These are phyloP conservation scores for Alligator sinensis DNA, from an alignment of 2,113 vertebrate species.

Conservation along the genomic window DNA sequence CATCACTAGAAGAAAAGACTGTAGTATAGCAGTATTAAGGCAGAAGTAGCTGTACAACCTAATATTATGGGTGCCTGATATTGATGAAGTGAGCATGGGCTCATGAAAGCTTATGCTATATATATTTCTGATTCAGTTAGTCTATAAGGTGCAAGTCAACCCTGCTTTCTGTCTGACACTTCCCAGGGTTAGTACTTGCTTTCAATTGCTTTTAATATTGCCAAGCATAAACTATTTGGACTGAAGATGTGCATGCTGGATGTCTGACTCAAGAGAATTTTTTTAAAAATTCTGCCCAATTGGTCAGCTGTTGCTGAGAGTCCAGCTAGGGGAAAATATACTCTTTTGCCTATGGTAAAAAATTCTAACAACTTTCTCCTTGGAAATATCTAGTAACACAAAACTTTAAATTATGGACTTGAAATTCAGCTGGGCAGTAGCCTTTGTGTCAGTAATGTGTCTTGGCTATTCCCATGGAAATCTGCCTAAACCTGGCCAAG, in stretches of 20 bases:
- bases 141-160: neutral
- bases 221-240: neutral
- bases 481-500: neutral
- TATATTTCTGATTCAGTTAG: no score
- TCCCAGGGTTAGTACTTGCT: neutral
- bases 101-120: neutral
- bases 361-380: neutral
- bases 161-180: neutral
- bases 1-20: neutral
- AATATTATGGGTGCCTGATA: no score
- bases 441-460: neutral
- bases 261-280: neutral
- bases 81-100: no score
- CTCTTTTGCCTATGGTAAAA: neutral
- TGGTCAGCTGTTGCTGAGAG: neutral
- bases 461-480: neutral
- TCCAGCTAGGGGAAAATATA: neutral
- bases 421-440: neutral
- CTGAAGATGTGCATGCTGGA: conserved; percentile 9
- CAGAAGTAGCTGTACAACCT: no score
- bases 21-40: no score
- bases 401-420: neutral
- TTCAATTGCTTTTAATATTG: neutral
- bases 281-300: neutral
- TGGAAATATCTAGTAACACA: neutral